Evolutionary conservation across 2,888 invertebrate species (phyloP).

Genomic region (Oconnorella tubifera): DNA sequence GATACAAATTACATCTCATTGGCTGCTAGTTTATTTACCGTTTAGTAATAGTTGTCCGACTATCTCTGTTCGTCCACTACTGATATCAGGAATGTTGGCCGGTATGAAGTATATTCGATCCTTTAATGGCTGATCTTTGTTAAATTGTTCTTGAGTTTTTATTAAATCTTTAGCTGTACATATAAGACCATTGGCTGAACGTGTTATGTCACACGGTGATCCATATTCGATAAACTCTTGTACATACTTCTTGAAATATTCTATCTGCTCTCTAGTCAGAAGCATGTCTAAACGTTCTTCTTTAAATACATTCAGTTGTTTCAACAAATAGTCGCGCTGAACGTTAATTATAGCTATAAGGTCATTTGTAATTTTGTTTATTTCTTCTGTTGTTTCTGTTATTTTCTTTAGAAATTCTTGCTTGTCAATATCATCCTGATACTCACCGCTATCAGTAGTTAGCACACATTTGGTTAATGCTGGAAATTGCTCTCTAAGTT

Average conservation of each 20-base stretch:
- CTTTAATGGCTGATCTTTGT: background rate
- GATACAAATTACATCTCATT: too few species aligned
- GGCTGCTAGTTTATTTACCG: too few species aligned
- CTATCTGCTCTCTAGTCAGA: background rate
- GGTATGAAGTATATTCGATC: background rate
- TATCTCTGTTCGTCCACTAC: background rate
- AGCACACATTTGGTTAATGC: background rate
- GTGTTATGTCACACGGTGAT: background rate
- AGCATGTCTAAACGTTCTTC: background rate
- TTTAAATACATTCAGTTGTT: background rate
- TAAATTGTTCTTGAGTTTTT: background rate
- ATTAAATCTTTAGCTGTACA: background rate
- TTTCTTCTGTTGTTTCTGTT: background rate
- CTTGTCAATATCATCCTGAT: background rate
- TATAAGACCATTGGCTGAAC: background rate
- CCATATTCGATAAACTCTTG: background rate
- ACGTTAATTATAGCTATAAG: background rate
- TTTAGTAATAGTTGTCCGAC: background rate
- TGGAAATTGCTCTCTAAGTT: background rate
- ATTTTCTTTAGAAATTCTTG: background rate
- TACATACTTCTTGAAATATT: background rate
- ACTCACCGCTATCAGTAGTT: background rate
- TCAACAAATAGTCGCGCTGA: background rate
- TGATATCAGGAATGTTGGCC: background rate
- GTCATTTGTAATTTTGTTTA: background rate